phyloP scores from a whole-genome alignment of 2,888 invertebrate genomes.

The Altica lythri region DNA sequence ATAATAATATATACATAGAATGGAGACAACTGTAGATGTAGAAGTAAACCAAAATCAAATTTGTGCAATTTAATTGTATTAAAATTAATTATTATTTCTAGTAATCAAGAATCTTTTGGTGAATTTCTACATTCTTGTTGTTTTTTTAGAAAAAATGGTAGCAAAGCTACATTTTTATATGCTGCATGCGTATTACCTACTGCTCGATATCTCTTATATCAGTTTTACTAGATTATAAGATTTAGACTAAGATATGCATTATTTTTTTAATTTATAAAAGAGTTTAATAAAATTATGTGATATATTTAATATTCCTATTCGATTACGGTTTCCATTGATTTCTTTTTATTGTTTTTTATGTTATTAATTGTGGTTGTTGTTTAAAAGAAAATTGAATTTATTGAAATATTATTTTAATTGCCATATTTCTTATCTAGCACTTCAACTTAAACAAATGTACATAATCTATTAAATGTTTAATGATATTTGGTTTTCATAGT shows the following conservation, averaged over 20 bases:
- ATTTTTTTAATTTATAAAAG: conserved; percentile 32
- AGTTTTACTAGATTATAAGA: conserved; percentile 30
- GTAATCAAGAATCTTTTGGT: background rate
- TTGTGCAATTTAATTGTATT: too few relatives aligned
- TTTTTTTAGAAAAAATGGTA: conserved; percentile 9
- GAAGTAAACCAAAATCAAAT: too few relatives aligned
- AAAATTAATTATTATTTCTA: too few relatives aligned
- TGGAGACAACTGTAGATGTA: too few relatives aligned
- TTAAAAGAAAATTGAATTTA: conserved; percentile 9
- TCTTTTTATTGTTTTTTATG: too few relatives aligned
- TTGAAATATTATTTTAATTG: background rate
- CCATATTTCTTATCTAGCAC: background rate
- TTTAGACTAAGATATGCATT: conserved; percentile 24
- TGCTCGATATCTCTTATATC: conserved; percentile 27
- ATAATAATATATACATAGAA: too few relatives aligned
- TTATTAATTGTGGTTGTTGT: conserved; percentile 12
- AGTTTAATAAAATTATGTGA: conserved; percentile 34
- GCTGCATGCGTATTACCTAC: conserved; percentile 24
- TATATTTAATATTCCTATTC: conserved; percentile 32
- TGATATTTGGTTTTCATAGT: background rate
- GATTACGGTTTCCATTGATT: conserved; percentile 24
- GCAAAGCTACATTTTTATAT: conserved; percentile 20
- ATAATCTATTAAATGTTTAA: background rate
- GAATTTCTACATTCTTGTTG: background rate
- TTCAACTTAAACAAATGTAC: too few relatives aligned